phyloP scores from a whole-genome alignment of 35 echinoderm and acorn worm genomes.

The Patiria miniata region DNA sequence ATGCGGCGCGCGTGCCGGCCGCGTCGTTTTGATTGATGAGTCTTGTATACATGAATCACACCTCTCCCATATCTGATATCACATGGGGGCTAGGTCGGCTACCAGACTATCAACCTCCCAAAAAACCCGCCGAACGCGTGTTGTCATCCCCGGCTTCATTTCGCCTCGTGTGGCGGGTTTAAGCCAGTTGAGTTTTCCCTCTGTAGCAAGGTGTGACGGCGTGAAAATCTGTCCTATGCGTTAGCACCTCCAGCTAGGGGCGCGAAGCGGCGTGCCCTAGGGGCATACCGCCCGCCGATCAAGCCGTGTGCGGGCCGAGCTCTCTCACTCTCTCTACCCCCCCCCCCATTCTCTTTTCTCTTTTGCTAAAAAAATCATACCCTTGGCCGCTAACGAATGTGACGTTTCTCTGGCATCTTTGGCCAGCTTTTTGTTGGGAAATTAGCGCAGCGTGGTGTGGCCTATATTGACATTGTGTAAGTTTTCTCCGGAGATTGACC shows the following conservation, averaged over 20 bases:
- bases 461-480: not conserved
- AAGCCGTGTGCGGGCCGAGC: not conserved
- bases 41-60: not conserved
- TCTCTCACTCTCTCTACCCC: too few species aligned
- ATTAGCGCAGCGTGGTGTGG: constrained; percentile 8
- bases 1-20: too few species aligned
- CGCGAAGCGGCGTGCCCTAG: not conserved
- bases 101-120: not conserved
- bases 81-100: not conserved
- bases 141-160: too few species aligned
- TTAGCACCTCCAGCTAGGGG: constrained; percentile 17
- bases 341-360: not conserved
- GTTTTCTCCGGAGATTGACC: not conserved
- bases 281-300: constrained; percentile 18
- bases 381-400: constrained; percentile 4
- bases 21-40: too few species aligned
- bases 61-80: not conserved
- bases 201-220: constrained; percentile 1
- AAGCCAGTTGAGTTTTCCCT: not conserved
- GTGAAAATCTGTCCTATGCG: constrained; percentile 2
- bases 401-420: constrained; percentile 25
- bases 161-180: not conserved
- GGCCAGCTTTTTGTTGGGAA: not conserved
- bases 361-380: not conserved
- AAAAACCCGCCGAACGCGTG: too few species aligned